Evolutionary conservation across 2,888 invertebrate genomes (phyloP).

Genomic region (Dryococelus australis): DNA sequence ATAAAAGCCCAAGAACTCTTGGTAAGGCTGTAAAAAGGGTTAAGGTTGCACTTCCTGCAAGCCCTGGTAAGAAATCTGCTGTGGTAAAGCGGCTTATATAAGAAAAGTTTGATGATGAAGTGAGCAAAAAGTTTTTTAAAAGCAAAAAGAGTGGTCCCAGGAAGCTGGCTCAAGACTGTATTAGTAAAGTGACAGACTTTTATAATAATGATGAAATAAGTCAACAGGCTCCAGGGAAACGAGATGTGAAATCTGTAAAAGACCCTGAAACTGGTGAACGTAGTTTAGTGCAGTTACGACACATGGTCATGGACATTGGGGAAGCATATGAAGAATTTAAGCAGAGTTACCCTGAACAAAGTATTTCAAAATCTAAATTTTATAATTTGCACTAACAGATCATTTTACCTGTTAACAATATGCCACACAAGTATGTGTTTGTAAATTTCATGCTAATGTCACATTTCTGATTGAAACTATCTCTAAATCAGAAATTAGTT

Average conservation of each 20-base stretch:
- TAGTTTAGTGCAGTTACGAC: neutral
- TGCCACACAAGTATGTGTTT: no score
- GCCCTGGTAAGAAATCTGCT: neutral
- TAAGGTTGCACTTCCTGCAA: neutral
- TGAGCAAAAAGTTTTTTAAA: neutral
- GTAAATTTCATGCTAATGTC: no score
- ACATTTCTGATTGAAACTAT: neutral
- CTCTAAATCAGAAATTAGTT: neutral
- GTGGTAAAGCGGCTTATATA: neutral
- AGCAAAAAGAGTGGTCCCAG: neutral
- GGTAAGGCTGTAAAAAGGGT: neutral
- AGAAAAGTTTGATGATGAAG: neutral
- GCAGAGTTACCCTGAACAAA: neutral
- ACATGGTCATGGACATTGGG: constrained; percentile 9
- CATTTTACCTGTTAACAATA: no score
- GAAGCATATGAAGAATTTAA: neutral
- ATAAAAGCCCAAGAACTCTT: neutral
- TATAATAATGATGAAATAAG: neutral
- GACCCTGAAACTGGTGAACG: neutral
- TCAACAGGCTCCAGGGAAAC: neutral
- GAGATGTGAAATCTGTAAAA: constrained; percentile 12
- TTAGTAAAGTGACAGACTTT: neutral
- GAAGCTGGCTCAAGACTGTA: neutral
- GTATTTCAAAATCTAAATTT: constrained; percentile 12
- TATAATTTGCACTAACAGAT: neutral